Percentiles rank a stretch among this genome's conserved stretches.
Evolutionary conservation across 2,797 vertebrate genomes (phyloP).

Genomic region (Anomalospiza imberbis): DNA sequence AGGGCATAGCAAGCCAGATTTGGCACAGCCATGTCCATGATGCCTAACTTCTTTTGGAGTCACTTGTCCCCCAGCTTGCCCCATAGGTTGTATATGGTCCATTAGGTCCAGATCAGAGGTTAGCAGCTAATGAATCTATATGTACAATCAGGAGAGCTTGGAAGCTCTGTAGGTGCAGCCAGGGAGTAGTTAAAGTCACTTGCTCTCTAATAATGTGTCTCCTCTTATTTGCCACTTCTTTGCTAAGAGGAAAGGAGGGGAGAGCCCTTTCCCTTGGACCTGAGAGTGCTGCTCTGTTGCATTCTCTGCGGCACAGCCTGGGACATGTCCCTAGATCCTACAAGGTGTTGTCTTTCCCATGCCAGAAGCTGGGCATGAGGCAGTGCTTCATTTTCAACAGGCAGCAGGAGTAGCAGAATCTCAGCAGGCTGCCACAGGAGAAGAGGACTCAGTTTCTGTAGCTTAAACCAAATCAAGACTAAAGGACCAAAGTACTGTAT

Average conservation of each 20-base stretch:
- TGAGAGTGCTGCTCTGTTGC: neutral
- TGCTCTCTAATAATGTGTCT: neutral
- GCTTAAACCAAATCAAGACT: neutral
- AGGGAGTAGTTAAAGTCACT: neutral
- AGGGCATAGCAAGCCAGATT: constrained; percentile 7
- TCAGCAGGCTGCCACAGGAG: neutral
- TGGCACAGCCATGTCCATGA: neutral
- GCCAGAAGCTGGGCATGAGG: neutral
- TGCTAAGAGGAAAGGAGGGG: neutral
- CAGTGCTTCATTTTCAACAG: neutral
- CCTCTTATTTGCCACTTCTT: neutral
- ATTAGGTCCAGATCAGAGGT: neutral
- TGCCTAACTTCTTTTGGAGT: neutral
- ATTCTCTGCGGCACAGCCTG: neutral
- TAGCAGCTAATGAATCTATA: neutral
- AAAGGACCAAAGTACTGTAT: neutral
- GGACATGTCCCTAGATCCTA: neutral
- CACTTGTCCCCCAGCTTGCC: neutral
- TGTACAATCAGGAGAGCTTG: neutral
- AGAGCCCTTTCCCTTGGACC: neutral
- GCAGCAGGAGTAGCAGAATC: neutral
- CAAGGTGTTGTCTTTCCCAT: neutral
- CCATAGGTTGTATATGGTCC: rapidly evolving
- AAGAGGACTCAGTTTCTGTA: neutral
- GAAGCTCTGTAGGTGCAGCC: neutral